These are phyloP conservation scores for Achatina immaculata DNA, from an alignment of 1,140 invertebrate species.

Conservation along the genomic window DNA sequence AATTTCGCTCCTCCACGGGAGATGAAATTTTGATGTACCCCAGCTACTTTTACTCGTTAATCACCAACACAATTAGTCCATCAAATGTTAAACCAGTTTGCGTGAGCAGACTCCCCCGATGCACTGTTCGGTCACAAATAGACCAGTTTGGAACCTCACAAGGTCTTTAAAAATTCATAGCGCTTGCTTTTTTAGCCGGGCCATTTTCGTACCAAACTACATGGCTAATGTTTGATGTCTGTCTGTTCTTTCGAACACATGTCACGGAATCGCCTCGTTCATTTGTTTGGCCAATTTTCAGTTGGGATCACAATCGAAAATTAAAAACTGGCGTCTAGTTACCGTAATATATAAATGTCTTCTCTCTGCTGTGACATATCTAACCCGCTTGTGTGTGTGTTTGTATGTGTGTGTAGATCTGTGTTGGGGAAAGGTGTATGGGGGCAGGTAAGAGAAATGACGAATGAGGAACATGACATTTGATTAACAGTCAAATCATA, in stretches of 20 bases:
- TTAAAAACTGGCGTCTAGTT: no score
- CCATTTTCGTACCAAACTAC: background rate
- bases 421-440: no score
- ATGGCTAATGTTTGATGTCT: background rate
- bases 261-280: constrained; percentile 19
- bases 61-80: constrained; percentile 23
- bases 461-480: no score
- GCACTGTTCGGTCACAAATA: background rate
- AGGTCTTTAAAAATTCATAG: constrained; percentile 12
- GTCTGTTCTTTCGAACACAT: background rate
- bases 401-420: no score
- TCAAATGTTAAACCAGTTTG: constrained; percentile 28
- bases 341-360: no score
- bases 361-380: no score
- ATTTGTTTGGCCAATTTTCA: constrained; percentile 18
- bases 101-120: background rate
- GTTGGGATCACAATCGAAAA: background rate
- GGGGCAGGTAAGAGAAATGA: no score
- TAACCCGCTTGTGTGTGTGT: no score
- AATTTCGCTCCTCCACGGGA: background rate
- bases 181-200: background rate
- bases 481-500: no score
- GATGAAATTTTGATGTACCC: constrained; percentile 24
- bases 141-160: background rate
- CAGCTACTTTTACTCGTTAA: constrained; percentile 6